A percentile compares a stretch with the other conserved stretches of the same genome.
Evolutionary conservation across 2,797 vertebrate species (phyloP).

Genomic region (Pelodytes ibericus): DNA sequence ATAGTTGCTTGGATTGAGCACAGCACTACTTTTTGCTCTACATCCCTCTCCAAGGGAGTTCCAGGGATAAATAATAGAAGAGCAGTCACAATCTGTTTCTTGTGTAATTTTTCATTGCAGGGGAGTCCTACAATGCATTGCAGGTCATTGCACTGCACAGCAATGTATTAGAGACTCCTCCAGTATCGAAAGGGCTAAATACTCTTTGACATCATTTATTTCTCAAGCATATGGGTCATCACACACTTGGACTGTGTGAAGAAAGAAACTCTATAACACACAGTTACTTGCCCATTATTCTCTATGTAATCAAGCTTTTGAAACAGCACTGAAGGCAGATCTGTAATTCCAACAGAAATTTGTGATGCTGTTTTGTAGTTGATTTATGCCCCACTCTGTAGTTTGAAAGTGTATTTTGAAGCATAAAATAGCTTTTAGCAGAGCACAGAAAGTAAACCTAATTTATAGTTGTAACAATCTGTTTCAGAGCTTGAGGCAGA

Average conservation of each 20-base stretch:
- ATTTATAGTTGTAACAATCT: conserved; percentile 49
- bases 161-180: conserved; percentile 41
- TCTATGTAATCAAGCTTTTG: conserved; percentile 51
- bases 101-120: conserved; percentile 46
- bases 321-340: conserved; percentile 45
- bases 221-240: conserved; percentile 52
- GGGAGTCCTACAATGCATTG: conserved; percentile 35
- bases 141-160: conserved; percentile 43
- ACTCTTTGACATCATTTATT: conserved; percentile 53
- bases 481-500: conserved; percentile 27
- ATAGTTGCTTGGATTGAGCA: not conserved
- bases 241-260: conserved; percentile 32
- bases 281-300: conserved; percentile 40
- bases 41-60: not conserved
- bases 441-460: conserved; percentile 38
- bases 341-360: conserved; percentile 47
- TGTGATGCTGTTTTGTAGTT: conserved; percentile 42
- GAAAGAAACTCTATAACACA: conserved; percentile 44
- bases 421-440: conserved; percentile 52
- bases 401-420: conserved; percentile 48
- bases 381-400: conserved; percentile 50
- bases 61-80: conserved; percentile 31
- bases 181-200: conserved; percentile 44
- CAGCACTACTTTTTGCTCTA: conserved; percentile 4
- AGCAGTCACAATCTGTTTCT: conserved; percentile 46